Evolutionary conservation across 2,113 vertebrate species (phyloP).

Genomic region (Sinocyclocheilus anshuiensis): DNA sequence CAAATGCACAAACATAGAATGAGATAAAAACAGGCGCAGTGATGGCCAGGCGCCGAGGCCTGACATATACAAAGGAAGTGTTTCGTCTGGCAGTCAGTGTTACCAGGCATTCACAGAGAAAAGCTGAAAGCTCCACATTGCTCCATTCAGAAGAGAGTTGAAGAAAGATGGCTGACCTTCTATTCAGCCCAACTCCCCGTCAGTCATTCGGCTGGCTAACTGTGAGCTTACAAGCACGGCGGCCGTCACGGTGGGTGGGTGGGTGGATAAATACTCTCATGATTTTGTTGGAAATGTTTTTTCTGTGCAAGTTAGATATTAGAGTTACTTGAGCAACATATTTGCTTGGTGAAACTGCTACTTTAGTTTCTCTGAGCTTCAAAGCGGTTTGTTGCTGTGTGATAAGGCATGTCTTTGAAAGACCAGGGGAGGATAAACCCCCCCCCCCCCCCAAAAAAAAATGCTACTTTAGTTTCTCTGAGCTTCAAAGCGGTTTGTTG

Average conservation of each 20-base stretch:
- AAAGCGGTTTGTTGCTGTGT: background rate
- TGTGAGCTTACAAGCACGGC: background rate
- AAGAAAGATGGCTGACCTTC: slow-evolving; percentile 64
- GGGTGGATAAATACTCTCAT: background rate
- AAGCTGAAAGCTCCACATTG: slow-evolving; percentile 36
- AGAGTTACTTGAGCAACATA: background rate
- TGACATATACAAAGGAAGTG: slow-evolving; percentile 64
- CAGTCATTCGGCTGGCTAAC: slow-evolving; percentile 30
- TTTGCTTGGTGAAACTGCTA: background rate
- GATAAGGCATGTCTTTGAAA: slow-evolving; percentile 42
- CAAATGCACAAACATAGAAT: slow-evolving; percentile 15
- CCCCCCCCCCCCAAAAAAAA: too few relatives aligned
- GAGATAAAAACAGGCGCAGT: slow-evolving; percentile 33
- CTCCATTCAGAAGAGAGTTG: slow-evolving; percentile 34
- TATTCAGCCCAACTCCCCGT: slow-evolving; percentile 53
- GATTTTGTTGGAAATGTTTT: background rate
- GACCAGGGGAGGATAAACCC: slow-evolving; percentile 12
- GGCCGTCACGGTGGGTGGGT: background rate
- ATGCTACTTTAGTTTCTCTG: background rate
- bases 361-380: background rate
- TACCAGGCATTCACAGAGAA: slow-evolving; percentile 50
- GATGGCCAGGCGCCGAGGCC: slow-evolving; percentile 32
- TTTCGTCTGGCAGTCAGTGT: slow-evolving; percentile 63
- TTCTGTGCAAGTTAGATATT: background rate
- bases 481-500: background rate